phyloP scores from a whole-genome alignment of 2,113 vertebrate genomes.

The Drymodes brunneopygia region DNA sequence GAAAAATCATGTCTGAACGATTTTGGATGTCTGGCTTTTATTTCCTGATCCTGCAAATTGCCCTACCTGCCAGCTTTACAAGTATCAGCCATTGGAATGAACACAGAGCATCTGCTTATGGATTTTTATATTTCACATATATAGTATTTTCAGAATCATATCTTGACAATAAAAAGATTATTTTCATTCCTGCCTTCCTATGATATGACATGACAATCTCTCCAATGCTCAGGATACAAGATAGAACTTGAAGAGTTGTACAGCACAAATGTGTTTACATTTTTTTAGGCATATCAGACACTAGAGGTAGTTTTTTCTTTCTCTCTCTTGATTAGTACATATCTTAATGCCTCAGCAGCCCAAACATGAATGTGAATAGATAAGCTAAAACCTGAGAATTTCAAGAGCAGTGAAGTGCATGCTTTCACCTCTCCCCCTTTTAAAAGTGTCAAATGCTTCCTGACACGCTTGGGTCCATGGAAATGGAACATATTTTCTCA shows the following conservation, averaged over 20 bases:
- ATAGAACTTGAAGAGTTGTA: neutral
- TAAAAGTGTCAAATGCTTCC: slow-evolving; percentile 72
- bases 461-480: slow-evolving; percentile 62
- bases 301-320: neutral
- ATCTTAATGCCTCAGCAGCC: neutral
- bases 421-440: slow-evolving; percentile 38
- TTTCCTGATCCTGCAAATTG: neutral
- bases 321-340: neutral
- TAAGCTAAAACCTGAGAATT: slow-evolving; percentile 51
- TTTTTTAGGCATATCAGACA: neutral
- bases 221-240: neutral
- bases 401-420: slow-evolving; percentile 5
- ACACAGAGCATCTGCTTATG: neutral
- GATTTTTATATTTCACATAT: neutral
- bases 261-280: neutral
- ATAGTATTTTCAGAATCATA: neutral
- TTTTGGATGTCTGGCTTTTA: neutral
- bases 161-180: neutral
- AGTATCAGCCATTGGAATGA: neutral
- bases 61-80: neutral
- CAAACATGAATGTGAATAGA: slow-evolving; percentile 22
- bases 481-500: slow-evolving; percentile 80
- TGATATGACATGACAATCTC: neutral
- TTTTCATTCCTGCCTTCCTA: neutral
- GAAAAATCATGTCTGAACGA: neutral